These are phyloP conservation scores for Coptotermes formosanus DNA, from an alignment of 1,140 invertebrate genomes.

Conservation along the genomic window DNA sequence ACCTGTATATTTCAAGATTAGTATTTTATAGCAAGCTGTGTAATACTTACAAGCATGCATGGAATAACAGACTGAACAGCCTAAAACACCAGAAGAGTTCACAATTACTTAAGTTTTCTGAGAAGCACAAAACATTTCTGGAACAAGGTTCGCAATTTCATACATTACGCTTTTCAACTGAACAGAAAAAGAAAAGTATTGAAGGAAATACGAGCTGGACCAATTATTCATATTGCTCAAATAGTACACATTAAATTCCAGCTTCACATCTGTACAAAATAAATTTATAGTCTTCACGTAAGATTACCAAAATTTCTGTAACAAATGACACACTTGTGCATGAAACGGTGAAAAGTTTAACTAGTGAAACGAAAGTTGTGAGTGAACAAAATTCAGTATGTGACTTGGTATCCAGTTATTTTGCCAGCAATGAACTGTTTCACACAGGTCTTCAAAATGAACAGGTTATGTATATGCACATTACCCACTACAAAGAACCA, in stretches of 20 bases:
- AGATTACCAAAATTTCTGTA: background rate
- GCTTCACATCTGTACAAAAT: background rate
- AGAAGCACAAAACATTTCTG: background rate
- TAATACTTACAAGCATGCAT: background rate
- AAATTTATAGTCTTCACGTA: background rate
- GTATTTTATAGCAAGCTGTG: background rate
- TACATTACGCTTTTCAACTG: background rate
- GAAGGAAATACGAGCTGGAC: background rate
- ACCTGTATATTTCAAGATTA: background rate
- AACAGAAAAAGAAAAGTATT: background rate
- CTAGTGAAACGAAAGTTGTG: background rate
- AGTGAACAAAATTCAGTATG: background rate
- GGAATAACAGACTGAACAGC: background rate
- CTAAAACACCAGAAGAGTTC: background rate
- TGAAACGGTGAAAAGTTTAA: background rate
- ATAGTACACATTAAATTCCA: background rate
- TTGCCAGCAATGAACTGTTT: background rate
- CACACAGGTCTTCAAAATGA: conserved; percentile 2
- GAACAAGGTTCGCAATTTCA: background rate
- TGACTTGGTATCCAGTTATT: background rate
- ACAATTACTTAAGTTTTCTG: background rate
- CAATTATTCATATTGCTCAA: background rate
- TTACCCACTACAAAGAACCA: conserved; percentile 11
- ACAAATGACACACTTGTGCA: background rate
- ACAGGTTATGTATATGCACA: background rate